phyloP scores from a whole-genome alignment of 1,140 invertebrate genomes.

The Aphidius gifuensis region DNA sequence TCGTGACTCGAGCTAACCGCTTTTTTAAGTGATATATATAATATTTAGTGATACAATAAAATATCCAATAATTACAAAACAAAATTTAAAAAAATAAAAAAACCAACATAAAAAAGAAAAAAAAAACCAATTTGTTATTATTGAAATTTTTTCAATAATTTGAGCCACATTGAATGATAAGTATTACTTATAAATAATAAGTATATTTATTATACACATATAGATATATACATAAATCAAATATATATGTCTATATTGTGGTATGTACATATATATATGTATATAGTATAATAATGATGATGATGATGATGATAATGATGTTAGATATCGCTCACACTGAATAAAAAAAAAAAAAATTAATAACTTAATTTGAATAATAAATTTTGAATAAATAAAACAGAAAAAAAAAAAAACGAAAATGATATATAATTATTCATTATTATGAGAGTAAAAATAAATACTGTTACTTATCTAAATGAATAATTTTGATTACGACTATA shows the following conservation, averaged over 20 bases:
- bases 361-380: constrained; percentile 28
- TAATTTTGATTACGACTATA: constrained; percentile 32
- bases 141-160: constrained; percentile 35
- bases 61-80: not conserved
- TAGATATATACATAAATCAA: constrained; percentile 29
- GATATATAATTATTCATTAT: constrained; percentile 22
- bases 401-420: constrained; percentile 14
- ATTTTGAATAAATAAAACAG: not conserved
- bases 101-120: constrained; percentile 24
- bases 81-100: constrained; percentile 23
- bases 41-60: constrained; percentile 34
- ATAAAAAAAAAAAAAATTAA: not conserved
- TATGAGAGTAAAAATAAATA: constrained; percentile 16
- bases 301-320: constrained; percentile 19
- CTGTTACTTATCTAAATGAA: constrained; percentile 31
- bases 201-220: constrained; percentile 31
- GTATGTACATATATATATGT: constrained; percentile 25
- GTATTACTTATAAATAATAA: constrained; percentile 28
- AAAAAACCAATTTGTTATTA: constrained; percentile 33
- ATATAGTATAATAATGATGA: constrained; percentile 18
- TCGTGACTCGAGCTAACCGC: constrained; percentile 42
- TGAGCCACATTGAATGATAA: constrained; percentile 30
- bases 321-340: constrained; percentile 31
- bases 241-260: constrained; percentile 30
- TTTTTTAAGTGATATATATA: constrained; percentile 45